Conservation (phyloP, 2,113 vertebrate genomes). For the Laterallus jamaicensis region DNA sequence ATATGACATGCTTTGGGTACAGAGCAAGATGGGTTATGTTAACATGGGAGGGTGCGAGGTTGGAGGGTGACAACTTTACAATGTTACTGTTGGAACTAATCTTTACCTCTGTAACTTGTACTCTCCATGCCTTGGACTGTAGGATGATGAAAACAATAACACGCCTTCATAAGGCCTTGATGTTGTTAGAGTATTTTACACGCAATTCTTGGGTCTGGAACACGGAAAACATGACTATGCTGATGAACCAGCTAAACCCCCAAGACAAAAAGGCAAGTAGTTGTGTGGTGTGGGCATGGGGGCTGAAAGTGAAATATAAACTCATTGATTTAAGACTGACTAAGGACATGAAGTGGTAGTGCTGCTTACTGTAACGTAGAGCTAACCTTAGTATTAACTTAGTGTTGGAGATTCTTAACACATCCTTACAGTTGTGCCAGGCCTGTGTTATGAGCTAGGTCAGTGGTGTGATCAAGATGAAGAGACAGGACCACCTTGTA, state of each 20-base stretch:
- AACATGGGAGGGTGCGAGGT: neutral
- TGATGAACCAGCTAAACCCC: constrained; percentile 86
- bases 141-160: constrained; percentile 99
- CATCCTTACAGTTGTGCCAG: neutral
- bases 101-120: constrained; percentile 35
- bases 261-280: constrained; percentile 92
- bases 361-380: neutral
- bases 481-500: neutral
- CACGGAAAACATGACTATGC: constrained; percentile 93
- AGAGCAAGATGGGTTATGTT: neutral
- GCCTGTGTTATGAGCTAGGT: neutral
- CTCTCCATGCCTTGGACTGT: constrained; percentile 36
- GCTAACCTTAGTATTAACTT: neutral
- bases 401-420: neutral
- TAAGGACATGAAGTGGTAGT: neutral
- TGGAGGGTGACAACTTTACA: neutral
- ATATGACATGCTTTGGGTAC: neutral
- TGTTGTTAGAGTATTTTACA: constrained; percentile 97
- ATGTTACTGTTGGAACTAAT: neutral
- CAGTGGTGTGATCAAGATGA: neutral
- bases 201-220: constrained; percentile 98
- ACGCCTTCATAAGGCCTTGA: constrained; percentile 94
- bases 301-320: neutral
- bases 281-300: neutral
- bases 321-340: neutral